Conservation (phyloP, 2,888 invertebrate species). For the Noctua comes region DNA sequence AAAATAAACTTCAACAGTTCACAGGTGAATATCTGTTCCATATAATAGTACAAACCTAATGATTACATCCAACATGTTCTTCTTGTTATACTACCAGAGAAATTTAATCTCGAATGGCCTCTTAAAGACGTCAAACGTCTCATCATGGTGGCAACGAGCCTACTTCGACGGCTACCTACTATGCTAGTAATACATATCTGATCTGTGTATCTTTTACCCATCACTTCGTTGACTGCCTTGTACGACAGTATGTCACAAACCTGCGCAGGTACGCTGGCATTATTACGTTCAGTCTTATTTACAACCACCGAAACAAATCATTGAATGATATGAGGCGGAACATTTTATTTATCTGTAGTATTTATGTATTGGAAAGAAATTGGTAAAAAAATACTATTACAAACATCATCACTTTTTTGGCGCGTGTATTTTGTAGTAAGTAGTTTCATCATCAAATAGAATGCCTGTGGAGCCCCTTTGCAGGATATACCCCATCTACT, state of each 20-base stretch:
- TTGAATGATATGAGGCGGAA: conserved; percentile 37
- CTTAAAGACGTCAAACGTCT: too few species aligned
- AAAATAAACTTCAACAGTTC: too few species aligned
- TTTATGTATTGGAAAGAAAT: conserved; percentile 5
- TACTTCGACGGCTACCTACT: too few species aligned
- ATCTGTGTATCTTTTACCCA: background rate
- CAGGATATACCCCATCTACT: too few species aligned
- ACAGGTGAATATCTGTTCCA: too few species aligned
- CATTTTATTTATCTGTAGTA: conserved; percentile 4
- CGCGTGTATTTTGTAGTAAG: background rate
- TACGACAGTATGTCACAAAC: conserved; percentile 30
- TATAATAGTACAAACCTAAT: too few species aligned
- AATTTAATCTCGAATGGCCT: too few species aligned
- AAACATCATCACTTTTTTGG: background rate
- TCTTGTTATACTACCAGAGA: too few species aligned
- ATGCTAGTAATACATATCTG: background rate
- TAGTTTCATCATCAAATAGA: too few species aligned
- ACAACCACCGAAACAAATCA: conserved; percentile 62
- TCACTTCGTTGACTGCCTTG: background rate
- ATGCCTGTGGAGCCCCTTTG: too few species aligned
- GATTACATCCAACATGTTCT: too few species aligned
- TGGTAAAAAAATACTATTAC: background rate
- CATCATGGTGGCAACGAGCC: background rate
- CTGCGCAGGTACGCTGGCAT: conserved; percentile 50
- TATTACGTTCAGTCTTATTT: conserved; percentile 56